Base-by-base conservation (phyloP, 2,113 vertebrate species). In the Elephantulus edwardii region DNA sequence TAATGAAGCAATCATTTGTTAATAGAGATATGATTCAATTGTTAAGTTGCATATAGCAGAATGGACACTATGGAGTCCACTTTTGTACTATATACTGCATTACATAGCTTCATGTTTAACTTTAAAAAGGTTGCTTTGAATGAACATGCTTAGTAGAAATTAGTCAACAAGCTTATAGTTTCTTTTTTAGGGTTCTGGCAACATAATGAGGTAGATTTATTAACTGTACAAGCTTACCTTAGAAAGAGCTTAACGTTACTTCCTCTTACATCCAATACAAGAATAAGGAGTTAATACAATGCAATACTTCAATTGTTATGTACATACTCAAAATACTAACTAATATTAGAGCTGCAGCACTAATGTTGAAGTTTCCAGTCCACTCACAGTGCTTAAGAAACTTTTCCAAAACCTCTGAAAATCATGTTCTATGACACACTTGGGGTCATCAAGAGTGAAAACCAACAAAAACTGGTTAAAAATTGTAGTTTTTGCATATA, bases 1-100 rank as follows among this genome's bases (percentile, higher is more conserved):
- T 24, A 78, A 83, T 83, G 35, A 83, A 83, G 48, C 72, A 22
- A 70, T 83, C 11, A 14, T 93, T 75, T 90, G 22, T 52, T 77
- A 12, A 62, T 35, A 52, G 30, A 14, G 19, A 68, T 50, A 8
- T 64, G 46, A 75, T 38, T 83, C 26, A 83, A 33, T 50, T 78
- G 10, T 56, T 78, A 14, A 58, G 79, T 62, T 7, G 60, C 1
- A 14, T 20, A 70, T 13, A 71, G 8, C 24, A 83, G 10, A 20
- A 20, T 50, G 16, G 16, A 50, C 8, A 50, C 8, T 50, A 16
- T 50, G 33, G 22, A n/a, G 10, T 84, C 22, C 9, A 10, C 1
- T 64, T 79, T 71, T 22, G 54, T n/a, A n/a, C n/a, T 70, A 64
- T 22, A 14, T 14, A n/a, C 60, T 76, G 33, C 28, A 42, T 60